Conservation (phyloP, 2,888 invertebrate species). For the Octonoba sinensis region DNA sequence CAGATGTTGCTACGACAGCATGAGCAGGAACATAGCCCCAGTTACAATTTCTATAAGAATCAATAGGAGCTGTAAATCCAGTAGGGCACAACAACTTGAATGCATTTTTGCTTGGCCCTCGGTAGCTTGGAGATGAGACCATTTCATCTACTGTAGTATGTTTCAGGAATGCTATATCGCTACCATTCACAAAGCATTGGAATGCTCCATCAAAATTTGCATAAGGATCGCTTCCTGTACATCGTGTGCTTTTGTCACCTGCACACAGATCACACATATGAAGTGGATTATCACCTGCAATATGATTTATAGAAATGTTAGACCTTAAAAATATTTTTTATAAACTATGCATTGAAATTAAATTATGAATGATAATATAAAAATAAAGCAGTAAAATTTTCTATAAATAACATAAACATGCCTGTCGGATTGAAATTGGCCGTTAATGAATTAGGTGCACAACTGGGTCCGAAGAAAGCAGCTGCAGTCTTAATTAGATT, state of each 20-base stretch:
- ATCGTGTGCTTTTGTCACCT: constrained; percentile 80
- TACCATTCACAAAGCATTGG: constrained; percentile 84
- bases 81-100: constrained; percentile 84
- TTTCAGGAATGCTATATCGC: constrained; percentile 91
- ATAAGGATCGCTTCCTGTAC: constrained; percentile 88
- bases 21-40: constrained; percentile 89
- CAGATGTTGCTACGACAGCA: constrained; percentile 88
- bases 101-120: constrained; percentile 46
- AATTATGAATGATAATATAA: too few relatives aligned
- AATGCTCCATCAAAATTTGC: constrained; percentile 94
- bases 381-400: too few relatives aligned
- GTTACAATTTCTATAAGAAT: constrained; percentile 82
- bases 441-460: constrained; percentile 90
- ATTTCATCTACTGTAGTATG: constrained; percentile 86
- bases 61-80: constrained; percentile 77
- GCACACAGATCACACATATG: constrained; percentile 85
- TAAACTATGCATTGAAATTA: too few relatives aligned
- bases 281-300: constrained; percentile 79
- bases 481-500: constrained; percentile 95
- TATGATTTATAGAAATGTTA: background rate
- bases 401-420: constrained; percentile 45
- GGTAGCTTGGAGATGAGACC: constrained; percentile 60
- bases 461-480: constrained; percentile 89
- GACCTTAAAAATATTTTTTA: background rate
- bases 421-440: constrained; percentile 94